Evolutionary conservation across 2,888 invertebrate species (phyloP).

Genomic region (Scaeva pyrastri): DNA sequence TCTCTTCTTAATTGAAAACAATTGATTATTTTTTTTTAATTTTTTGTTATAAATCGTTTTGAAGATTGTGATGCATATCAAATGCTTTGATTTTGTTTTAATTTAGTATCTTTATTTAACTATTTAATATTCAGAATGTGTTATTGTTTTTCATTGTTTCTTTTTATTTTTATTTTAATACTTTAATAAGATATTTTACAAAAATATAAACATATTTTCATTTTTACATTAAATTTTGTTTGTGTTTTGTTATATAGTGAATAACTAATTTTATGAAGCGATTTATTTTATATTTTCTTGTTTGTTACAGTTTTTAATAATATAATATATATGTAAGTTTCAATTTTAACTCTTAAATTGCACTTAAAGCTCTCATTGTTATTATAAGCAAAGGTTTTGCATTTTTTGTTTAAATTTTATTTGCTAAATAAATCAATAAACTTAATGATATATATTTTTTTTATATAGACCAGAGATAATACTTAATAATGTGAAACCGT

Average conservation of each 20-base stretch:
- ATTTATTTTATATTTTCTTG: slow-evolving; percentile 21
- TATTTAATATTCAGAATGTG: slow-evolving; percentile 40
- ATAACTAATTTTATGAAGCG: slow-evolving; percentile 18
- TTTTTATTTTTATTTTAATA: slow-evolving; percentile 35
- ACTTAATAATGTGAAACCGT: slow-evolving; percentile 61
- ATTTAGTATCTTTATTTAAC: slow-evolving; percentile 36
- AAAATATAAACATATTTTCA: slow-evolving; percentile 71
- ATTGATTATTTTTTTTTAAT: background rate
- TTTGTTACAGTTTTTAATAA: slow-evolving; percentile 8
- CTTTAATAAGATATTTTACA: slow-evolving; percentile 68
- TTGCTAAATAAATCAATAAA: slow-evolving; percentile 35
- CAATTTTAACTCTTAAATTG: slow-evolving; percentile 62
- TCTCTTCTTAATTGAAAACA: slow-evolving; percentile 20
- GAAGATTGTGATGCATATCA: slow-evolving; percentile 6
- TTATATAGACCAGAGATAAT: slow-evolving; percentile 33
- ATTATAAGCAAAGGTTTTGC: slow-evolving; percentile 64
- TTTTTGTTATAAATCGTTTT: background rate
- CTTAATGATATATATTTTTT: slow-evolving; percentile 19
- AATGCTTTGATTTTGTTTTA: slow-evolving; percentile 21
- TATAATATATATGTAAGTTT: slow-evolving; percentile 25
- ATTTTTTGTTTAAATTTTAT: background rate
- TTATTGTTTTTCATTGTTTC: slow-evolving; percentile 10
- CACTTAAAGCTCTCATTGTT: slow-evolving; percentile 72
- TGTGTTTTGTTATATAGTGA: slow-evolving; percentile 5
- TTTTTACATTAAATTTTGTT: slow-evolving; percentile 38